Evolutionary conservation across 2,888 invertebrate genomes (phyloP).

Genomic region (Lepetodrilus schrolli): DNA sequence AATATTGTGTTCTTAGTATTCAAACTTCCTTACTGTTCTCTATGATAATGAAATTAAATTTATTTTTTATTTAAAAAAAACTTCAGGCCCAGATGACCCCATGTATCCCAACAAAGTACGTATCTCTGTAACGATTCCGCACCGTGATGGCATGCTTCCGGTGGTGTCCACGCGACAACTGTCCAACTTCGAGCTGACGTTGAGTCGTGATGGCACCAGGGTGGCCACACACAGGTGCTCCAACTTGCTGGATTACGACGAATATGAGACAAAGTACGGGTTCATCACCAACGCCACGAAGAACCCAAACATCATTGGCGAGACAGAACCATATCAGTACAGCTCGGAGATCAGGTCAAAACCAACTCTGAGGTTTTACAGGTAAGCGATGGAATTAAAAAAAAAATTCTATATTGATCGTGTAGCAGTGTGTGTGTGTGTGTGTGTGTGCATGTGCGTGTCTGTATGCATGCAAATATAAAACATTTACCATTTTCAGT

Average conservation of each 20-base stretch:
- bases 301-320: conserved; percentile 57
- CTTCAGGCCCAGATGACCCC: conserved; percentile 67
- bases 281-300: conserved; percentile 69
- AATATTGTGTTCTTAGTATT: too few relatives aligned
- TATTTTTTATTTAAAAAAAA: too few relatives aligned
- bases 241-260: conserved; percentile 70
- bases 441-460: too few relatives aligned
- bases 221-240: conserved; percentile 73
- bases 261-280: conserved; percentile 60
- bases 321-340: conserved; percentile 71
- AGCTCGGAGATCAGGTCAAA: conserved; percentile 58
- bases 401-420: too few relatives aligned
- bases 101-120: conserved; percentile 70
- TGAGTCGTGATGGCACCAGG: conserved; percentile 71
- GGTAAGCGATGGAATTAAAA: too few relatives aligned
- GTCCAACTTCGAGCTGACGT: conserved; percentile 73
- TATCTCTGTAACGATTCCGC: conserved; percentile 71
- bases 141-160: conserved; percentile 74
- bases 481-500: too few relatives aligned
- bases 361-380: conserved; percentile 72
- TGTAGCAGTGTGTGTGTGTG: too few relatives aligned
- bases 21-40: too few relatives aligned
- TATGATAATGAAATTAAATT: too few relatives aligned
- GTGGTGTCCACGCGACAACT: conserved; percentile 71
- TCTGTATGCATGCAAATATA: too few relatives aligned